Conservation (phyloP, 2,888 invertebrate species). For the Oxytorus armatus region DNA sequence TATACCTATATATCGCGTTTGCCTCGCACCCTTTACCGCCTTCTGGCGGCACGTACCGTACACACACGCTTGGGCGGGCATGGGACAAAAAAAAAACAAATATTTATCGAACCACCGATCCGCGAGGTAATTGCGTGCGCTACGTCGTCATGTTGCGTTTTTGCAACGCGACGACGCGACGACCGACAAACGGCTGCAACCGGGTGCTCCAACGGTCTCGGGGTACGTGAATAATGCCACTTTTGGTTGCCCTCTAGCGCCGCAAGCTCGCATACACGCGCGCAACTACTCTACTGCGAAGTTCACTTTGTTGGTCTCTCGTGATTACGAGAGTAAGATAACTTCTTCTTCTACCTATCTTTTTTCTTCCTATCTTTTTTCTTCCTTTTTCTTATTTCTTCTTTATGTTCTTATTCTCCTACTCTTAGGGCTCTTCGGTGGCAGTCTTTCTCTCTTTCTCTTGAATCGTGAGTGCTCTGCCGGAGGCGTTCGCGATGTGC, state of each 20-base stretch:
- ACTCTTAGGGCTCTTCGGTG: conserved; percentile 18
- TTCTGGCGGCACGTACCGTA: conserved; percentile 46
- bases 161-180: conserved; percentile 8
- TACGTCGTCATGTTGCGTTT: conserved; percentile 72
- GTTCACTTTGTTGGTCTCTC: conserved; percentile 36
- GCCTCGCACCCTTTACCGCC: conserved; percentile 68
- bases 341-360: conserved; percentile 37
- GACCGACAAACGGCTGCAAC: conserved; percentile 30
- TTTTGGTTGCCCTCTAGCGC: conserved; percentile 39
- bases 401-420: conserved; percentile 11
- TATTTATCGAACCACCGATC: conserved; percentile 76
- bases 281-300: conserved; percentile 65
- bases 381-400: not conserved
- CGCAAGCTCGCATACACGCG: conserved; percentile 7
- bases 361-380: not conserved
- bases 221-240: conserved; percentile 57
- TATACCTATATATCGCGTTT: conserved; percentile 23
- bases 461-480: conserved; percentile 24
- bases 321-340: conserved; percentile 73
- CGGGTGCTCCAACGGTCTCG: conserved; percentile 68
- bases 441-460: not conserved
- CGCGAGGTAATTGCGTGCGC: conserved; percentile 78
- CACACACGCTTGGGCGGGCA: no score
- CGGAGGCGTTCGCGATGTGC: conserved; percentile 18
- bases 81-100: conserved; percentile 72